Evolutionary conservation across 2,888 invertebrate species (phyloP).

Genomic region (Scrobipalpa costella): DNA sequence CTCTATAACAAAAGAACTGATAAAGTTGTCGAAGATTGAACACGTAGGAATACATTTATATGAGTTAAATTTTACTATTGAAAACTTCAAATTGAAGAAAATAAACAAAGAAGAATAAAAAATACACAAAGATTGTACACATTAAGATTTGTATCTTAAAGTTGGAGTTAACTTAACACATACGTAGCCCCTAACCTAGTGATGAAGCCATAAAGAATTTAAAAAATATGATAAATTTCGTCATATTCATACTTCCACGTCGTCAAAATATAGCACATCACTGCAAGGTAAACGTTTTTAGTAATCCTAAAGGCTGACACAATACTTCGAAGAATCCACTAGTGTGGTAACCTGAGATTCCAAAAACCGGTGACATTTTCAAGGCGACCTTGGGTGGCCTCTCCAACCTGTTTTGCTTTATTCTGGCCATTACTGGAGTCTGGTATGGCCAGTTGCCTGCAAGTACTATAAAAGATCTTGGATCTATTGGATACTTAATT

Average conservation of each 20-base stretch:
- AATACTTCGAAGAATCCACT: conserved; percentile 11
- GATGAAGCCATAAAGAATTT: too few species aligned
- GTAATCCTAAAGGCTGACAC: neutral
- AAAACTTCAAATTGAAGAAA: neutral
- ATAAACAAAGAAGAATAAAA: too few species aligned
- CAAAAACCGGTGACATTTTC: conserved; percentile 26
- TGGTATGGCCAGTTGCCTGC: neutral
- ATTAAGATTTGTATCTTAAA: too few species aligned
- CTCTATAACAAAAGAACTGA: neutral
- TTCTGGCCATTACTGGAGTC: conserved; percentile 1
- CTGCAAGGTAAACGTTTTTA: too few species aligned
- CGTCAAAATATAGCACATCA: too few species aligned
- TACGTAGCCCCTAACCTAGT: too few species aligned
- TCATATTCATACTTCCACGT: too few species aligned
- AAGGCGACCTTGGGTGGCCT: conserved; percentile 17
- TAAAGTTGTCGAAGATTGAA: neutral
- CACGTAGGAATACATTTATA: neutral
- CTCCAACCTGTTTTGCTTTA: conserved; percentile 22
- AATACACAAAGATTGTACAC: too few species aligned
- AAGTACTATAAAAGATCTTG: neutral
- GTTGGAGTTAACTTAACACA: too few species aligned
- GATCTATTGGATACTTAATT: neutral
- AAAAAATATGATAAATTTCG: too few species aligned
- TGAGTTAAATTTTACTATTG: neutral
- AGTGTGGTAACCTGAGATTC: conserved; percentile 21